phyloP scores from a whole-genome alignment of 1,140 invertebrate species.

The Lordiphosa stackelbergi region DNA sequence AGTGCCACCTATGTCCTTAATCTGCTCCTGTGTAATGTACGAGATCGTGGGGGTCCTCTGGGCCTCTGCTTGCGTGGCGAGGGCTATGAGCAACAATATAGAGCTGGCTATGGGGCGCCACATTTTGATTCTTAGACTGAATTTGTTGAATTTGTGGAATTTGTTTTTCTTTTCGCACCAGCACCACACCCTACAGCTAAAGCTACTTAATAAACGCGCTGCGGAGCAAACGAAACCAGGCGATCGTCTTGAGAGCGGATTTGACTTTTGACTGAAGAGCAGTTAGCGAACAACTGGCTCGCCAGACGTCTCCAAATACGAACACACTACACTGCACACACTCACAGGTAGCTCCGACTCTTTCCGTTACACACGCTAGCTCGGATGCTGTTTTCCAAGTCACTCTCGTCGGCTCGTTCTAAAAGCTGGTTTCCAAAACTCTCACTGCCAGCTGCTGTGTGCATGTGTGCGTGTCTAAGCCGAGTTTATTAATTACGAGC shows the following conservation, averaged over 20 bases:
- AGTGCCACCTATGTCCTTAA: conserved; percentile 92
- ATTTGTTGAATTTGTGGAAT: conserved; percentile 14
- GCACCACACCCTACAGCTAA: conserved; percentile 58
- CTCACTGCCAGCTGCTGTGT: conserved; percentile 8
- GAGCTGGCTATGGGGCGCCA: conserved; percentile 27
- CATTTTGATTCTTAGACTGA: conserved; percentile 21
- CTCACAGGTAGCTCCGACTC: conserved; percentile 45
- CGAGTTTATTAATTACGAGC: conserved; percentile 36
- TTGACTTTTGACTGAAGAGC: conserved; percentile 34
- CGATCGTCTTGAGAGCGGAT: conserved; percentile 11
- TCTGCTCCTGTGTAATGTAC: conserved; percentile 93
- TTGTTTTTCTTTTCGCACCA: conserved; percentile 22
- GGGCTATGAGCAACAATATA: conserved; percentile 28
- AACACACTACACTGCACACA: conserved; percentile 30
- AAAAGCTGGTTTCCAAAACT: conserved; percentile 52
- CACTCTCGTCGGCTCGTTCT: conserved; percentile 65
- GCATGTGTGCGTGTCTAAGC: conserved; percentile 35
- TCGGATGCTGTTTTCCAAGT: conserved; percentile 52
- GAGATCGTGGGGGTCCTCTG: conserved; percentile 94
- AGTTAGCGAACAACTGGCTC: conserved; percentile 29
- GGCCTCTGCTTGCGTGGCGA: conserved; percentile 58
- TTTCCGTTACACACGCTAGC: conserved; percentile 42
- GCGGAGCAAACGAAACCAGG: not conserved
- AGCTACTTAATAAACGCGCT: conserved; percentile 30
- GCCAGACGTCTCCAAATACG: conserved; percentile 21